Base-by-base conservation (phyloP, 1,140 invertebrate species). In the fruit fly (Drosophila melanogaster) region DNA sequence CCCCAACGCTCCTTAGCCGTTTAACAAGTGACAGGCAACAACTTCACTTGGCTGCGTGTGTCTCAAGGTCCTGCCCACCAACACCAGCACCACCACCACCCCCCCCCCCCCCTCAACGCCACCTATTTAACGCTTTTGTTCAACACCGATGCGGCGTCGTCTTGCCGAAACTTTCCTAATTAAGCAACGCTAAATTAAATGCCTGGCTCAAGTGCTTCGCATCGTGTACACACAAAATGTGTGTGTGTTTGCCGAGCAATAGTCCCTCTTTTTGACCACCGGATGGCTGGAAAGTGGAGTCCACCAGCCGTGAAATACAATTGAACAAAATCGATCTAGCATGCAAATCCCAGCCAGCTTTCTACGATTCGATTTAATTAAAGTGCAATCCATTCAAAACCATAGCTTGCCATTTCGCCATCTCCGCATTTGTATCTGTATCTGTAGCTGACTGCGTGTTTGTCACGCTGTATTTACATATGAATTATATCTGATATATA, bases 121-220 rank as follows among this genome's bases (percentile, higher is more conserved):
- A 1, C 26, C 74, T 66, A 54, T 65, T 67, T 67, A 67, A 65
- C 74, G 67, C 69, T 71, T 84, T 71, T 84, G 70, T 80, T 77
- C 60, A 72, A 72, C 64, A 72, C 65, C 81, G 60, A 62, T 75
- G 71, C 60, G 50, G 50, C 33, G 66, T 57, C 43, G 50, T 49
- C 62, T 66, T 79, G 71, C 44, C 17, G 49, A 72, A 84, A 84
- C 81, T 84, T 84, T 84, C 53, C 77, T 72, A 84, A 84, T 84
- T 84, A 84, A 72, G 71, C 64, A 80, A 55, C 67, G 67, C 50
- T n/a, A 49, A 70, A 70, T 57, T 57, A 57, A 70, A 70, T 70
- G 67, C 64, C 41, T 4, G 11, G 50, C 50, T 67, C 64, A 53
- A 67, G 59, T 67, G 44, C 57, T 30, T 8, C 4, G n/a, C 7